These are phyloP conservation scores for Rhagophthalmus giganteus DNA, from an alignment of 2,888 invertebrate genomes.

Conservation along the genomic window DNA sequence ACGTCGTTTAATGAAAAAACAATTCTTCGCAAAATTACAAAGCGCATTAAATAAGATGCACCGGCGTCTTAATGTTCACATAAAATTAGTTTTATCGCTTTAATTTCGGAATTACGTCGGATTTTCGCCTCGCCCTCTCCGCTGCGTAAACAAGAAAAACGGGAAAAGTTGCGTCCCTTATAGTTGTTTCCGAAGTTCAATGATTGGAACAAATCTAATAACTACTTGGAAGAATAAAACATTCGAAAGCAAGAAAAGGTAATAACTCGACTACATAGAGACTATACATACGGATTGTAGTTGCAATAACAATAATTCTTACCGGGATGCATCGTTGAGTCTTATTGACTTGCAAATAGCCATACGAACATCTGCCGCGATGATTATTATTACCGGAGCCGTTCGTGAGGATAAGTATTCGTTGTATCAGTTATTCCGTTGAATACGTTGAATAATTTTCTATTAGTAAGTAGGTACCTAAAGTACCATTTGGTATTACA, in stretches of 20 bases:
- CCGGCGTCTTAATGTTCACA: conserved; percentile 30
- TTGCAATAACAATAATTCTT: no score
- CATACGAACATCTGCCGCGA: no score
- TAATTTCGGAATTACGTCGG: conserved; percentile 37
- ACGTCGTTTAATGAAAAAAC: conserved; percentile 19
- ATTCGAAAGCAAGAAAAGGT: not conserved
- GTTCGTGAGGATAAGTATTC: no score
- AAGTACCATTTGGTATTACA: no score
- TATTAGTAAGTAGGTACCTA: no score
- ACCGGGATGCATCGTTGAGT: no score
- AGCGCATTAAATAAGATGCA: conserved; percentile 22
- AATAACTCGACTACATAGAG: no score
- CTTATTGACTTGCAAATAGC: no score
- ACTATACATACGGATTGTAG: no score
- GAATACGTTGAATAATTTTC: no score
- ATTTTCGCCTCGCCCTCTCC: conserved; percentile 10
- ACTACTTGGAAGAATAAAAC: not conserved
- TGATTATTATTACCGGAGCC: no score
- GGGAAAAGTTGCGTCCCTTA: not conserved
- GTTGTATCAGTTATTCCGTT: no score
- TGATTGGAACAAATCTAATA: not conserved
- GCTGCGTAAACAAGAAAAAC: conserved; percentile 9
- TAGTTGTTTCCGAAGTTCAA: not conserved
- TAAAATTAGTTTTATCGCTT: conserved; percentile 42
- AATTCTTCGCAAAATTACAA: conserved; percentile 10